phyloP scores from a whole-genome alignment of 2,888 invertebrate genomes.

The Cantharis rufa region DNA sequence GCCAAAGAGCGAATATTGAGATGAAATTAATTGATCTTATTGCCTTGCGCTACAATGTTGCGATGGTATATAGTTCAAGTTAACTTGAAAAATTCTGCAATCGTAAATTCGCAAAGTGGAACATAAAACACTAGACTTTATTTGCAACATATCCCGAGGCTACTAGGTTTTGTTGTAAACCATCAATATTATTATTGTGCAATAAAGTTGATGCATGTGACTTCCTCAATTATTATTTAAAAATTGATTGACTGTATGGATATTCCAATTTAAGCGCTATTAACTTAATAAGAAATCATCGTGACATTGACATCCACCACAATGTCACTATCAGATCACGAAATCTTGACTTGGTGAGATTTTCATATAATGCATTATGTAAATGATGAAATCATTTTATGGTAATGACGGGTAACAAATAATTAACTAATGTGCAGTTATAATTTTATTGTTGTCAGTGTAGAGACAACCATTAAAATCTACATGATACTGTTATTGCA shows the following conservation, averaged over 20 bases:
- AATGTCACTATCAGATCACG: conserved; percentile 1
- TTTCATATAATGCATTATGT: conserved; percentile 7
- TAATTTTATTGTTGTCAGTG: not conserved
- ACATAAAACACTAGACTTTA: not conserved
- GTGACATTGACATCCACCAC: conserved; percentile 14
- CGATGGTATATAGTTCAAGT: not conserved
- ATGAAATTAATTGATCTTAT: not conserved
- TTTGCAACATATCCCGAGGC: not conserved
- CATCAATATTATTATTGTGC: not conserved
- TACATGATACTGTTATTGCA: not conserved
- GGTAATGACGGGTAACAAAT: not conserved
- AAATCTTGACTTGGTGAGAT: conserved; percentile 5
- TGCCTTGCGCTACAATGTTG: not conserved
- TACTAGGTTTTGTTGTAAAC: not conserved
- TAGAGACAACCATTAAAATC: not conserved
- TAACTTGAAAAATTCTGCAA: not conserved
- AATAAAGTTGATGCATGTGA: not conserved
- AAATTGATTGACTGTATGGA: not conserved
- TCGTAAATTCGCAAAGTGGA: not conserved
- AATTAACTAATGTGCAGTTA: not conserved
- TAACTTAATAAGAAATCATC: not conserved
- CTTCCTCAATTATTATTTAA: not conserved
- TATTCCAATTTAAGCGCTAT: not conserved
- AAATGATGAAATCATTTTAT: not conserved
- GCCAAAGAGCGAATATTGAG: not conserved